These are phyloP conservation scores for Drosophila vallismaia DNA, from an alignment of 2,888 invertebrate genomes.

Conservation along the genomic window DNA sequence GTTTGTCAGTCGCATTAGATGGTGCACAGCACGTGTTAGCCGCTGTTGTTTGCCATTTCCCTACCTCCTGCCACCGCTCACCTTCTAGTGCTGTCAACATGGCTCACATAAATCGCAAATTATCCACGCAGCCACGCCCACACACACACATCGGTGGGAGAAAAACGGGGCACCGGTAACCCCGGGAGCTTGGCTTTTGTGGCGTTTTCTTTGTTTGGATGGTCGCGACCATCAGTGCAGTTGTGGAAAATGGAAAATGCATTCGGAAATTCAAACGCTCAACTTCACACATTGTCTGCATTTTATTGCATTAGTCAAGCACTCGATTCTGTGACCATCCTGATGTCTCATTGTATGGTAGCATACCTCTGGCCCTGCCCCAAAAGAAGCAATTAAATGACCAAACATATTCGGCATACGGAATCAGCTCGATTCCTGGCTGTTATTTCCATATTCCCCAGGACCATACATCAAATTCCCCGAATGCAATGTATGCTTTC, in stretches of 20 bases:
- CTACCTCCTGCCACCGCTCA: background rate
- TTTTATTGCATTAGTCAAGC: constrained; percentile 68
- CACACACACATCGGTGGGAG: constrained; percentile 12
- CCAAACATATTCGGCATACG: background rate
- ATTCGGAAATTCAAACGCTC: constrained; percentile 71
- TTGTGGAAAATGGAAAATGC: constrained; percentile 68
- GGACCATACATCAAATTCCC: background rate
- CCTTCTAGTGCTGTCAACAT: constrained; percentile 51
- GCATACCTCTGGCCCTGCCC: background rate
- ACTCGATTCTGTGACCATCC: constrained; percentile 13
- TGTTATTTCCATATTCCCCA: background rate
- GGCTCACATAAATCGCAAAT: constrained; percentile 76
- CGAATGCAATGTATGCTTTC: constrained; percentile 1
- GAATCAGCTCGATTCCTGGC: background rate
- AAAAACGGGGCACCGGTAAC: constrained; percentile 19
- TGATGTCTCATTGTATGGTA: constrained; percentile 11
- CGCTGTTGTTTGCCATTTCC: constrained; percentile 46
- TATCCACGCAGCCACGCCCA: constrained; percentile 71
- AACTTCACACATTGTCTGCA: constrained; percentile 77
- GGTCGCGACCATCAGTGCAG: constrained; percentile 20
- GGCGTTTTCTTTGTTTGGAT: constrained; percentile 46
- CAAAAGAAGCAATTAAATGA: constrained; percentile 21
- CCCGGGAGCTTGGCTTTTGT: constrained; percentile 56
- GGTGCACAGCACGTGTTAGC: constrained; percentile 73
- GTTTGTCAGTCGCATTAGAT: constrained; percentile 67